Base-by-base conservation (phyloP, 2,888 invertebrate species). In the Tenodera sinensis region DNA sequence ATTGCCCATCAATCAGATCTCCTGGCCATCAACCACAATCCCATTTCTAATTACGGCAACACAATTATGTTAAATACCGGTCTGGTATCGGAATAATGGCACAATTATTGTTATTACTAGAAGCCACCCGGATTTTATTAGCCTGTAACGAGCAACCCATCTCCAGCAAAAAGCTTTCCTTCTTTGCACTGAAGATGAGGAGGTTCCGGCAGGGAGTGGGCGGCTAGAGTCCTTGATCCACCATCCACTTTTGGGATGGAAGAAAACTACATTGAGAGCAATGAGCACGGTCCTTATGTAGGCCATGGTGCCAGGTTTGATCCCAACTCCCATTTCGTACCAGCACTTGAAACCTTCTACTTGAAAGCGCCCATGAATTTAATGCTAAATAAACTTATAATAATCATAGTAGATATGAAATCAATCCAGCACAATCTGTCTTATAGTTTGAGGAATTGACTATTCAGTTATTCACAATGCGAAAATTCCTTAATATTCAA, bases 1-100 rank as follows among this genome's bases (percentile, higher is more conserved):
- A 87, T 87, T 87, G 87, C 82, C 87, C 87, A 87, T 87, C 87
- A 87, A 87, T 87, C 87, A 87, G 83, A 83, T 87, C 87, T 82
- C 87, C 82, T 87, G 42, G 83, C 87, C 87, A 87, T 71, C 54
- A 71, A 71, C 54, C 54, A 71, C 54, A 71, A 71, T 71, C 54
- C 54, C 54, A 71, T 71, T 71, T 71, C n/a, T 83, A 83, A 87
- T 87, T 87, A 87, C 87, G 81, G 34, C 14, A 82, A 25, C 82
- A n/a, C 82, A 47, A 87, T 87, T 87, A 87, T 82, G 42, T 34
- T 87, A 30, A 87, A 87, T 87, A 83, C 83, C 81, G 83, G 87
- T 83, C 30, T 82, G 28, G 27, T n/a, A 81, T 71, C 54, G 54
- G 20, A 71, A 71, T 71, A 71, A 71, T 71, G 54, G 54, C 54